These are phyloP conservation scores for Himalopsyche kuldschensis DNA, from an alignment of 2,888 invertebrate species.

Conservation along the genomic window DNA sequence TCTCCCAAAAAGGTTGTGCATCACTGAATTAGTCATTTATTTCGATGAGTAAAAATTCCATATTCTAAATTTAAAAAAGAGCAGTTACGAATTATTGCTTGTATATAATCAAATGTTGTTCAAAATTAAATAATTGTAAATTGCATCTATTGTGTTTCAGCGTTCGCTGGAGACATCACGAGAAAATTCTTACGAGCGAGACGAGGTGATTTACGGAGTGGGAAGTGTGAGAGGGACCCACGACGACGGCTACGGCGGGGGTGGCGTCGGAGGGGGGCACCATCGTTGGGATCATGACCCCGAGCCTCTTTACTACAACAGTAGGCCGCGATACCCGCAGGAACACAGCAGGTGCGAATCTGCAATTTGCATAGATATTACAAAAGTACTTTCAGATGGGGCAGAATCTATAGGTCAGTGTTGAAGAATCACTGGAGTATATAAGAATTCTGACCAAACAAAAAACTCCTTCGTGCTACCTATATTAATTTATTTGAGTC, in stretches of 20 bases:
- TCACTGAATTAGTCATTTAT: no score
- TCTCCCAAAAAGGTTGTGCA: no score
- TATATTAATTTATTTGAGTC: no score
- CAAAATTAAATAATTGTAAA: not conserved
- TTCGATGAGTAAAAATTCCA: no score
- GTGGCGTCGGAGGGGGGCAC: constrained; percentile 49
- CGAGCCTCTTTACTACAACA: constrained; percentile 85
- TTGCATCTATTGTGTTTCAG: constrained; percentile 47
- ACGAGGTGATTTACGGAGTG: constrained; percentile 53
- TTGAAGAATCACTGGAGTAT: not conserved
- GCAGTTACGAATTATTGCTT: no score
- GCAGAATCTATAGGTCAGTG: no score
- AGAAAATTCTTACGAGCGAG: constrained; percentile 82
- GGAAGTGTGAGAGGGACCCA: constrained; percentile 46
- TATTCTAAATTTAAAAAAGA: no score
- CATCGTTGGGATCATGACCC: constrained; percentile 56
- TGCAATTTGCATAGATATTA: not conserved
- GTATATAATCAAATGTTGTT: no score
- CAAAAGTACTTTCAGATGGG: no score
- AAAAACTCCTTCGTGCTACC: no score
- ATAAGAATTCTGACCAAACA: not conserved
- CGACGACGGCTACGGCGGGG: constrained; percentile 50
- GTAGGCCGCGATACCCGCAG: constrained; percentile 65
- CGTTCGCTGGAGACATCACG: constrained; percentile 77
- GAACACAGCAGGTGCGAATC: constrained; percentile 47